Conservation (phyloP, 2,113 vertebrate species). For the Grus americana region DNA sequence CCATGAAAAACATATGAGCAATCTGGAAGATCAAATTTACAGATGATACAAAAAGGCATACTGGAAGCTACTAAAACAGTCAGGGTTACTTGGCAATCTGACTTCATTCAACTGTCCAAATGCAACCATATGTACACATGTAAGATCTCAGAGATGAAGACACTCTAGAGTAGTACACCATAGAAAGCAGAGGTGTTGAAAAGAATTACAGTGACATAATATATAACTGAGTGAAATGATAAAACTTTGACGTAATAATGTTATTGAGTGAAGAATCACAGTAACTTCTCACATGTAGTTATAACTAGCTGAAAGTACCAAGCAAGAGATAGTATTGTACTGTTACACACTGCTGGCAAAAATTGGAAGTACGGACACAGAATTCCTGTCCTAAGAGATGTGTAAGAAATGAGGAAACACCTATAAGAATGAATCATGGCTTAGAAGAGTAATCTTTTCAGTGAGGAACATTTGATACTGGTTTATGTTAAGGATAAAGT, state of each 20-base stretch:
- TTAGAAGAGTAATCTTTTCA: background rate
- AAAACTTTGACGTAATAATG: background rate
- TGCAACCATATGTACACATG: background rate
- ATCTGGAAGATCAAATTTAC: background rate
- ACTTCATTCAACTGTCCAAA: background rate
- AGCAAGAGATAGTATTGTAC: background rate
- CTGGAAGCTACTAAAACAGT: background rate
- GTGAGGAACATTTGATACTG: background rate
- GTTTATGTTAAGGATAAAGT: background rate
- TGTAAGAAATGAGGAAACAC: background rate
- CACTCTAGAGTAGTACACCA: background rate
- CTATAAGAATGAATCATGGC: background rate
- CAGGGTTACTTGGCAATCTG: background rate
- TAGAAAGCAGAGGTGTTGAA: background rate
- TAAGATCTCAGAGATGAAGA: background rate
- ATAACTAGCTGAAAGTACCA: background rate
- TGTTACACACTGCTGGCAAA: background rate
- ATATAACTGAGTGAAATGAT: background rate
- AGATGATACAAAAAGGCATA: background rate
- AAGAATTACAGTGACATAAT: background rate
- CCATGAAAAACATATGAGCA: fast-evolving
- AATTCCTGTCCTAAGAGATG: background rate
- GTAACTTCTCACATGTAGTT: background rate
- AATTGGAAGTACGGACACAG: background rate
- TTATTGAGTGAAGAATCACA: background rate